phyloP scores from a whole-genome alignment of 2,113 vertebrate genomes.

The Promerops cafer region DNA sequence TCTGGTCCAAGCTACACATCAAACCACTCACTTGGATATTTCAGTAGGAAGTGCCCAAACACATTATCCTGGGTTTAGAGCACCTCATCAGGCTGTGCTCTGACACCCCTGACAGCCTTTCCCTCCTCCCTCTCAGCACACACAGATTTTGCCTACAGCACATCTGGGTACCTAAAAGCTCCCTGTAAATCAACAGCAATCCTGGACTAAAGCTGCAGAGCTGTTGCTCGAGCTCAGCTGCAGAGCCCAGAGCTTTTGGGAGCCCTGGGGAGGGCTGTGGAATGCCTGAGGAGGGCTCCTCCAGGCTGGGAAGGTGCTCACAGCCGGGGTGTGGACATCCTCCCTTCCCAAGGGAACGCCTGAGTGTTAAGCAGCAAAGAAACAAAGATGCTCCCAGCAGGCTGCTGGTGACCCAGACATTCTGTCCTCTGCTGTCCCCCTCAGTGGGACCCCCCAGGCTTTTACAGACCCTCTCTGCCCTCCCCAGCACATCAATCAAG shows the following conservation, averaged over 20 bases:
- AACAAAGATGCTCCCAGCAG: not conserved
- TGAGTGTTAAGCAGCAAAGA: accelerated
- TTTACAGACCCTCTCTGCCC: too few relatives aligned
- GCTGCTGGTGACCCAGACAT: not conserved
- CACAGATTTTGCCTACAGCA: not conserved
- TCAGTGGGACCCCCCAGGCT: not conserved
- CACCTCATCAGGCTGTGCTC: not conserved
- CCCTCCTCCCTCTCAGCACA: not conserved
- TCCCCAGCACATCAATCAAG: accelerated
- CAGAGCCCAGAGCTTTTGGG: not conserved
- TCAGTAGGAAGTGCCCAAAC: not conserved
- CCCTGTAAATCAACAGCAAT: not conserved
- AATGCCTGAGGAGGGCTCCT: accelerated
- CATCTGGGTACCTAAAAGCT: not conserved
- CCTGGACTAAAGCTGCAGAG: not conserved
- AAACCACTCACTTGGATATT: not conserved
- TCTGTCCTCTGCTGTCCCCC: not conserved
- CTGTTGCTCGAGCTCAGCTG: not conserved
- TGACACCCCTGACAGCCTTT: not conserved
- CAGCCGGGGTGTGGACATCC: accelerated
- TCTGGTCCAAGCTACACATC: not conserved
- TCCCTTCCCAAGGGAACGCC: not conserved
- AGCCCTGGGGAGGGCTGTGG: not conserved
- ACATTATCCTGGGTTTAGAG: not conserved
- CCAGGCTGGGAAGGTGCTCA: not conserved